Evolutionary conservation across 1,140 invertebrate genomes (phyloP), one percentile per base, ranked within the genome.

Genomic region (Hypsibius dujardini): DNA sequence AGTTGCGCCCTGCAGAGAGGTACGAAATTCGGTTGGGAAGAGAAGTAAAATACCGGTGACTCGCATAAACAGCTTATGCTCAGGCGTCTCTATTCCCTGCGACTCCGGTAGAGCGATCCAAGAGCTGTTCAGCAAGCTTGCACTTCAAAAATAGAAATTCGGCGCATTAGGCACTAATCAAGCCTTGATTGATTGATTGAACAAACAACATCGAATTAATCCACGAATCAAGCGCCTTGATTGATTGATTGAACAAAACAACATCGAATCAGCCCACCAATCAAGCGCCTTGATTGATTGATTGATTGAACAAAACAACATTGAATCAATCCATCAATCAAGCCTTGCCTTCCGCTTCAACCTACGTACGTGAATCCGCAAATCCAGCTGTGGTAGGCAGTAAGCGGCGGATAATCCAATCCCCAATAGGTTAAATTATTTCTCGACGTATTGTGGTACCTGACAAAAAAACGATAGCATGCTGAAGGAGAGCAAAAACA

Each of bases 351-450:
- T n/a, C n/a, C n/a, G n/a, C n/a, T 42, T 15, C 45, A 56, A 47
- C 14, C 59, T 67, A 60, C 75, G 74, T 73, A 82, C 81, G 93
- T 76, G 47, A 82, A 77, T 0, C 91, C 93, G 79, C 88, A 83
- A 0, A 91, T 47, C 70, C 86, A 87, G 79, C 92, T 98, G 80
- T 99, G 96, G 79, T 97, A 99, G 0, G 95, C 95, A 1, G 95
- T 97, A 3, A 99, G 79, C 1, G 95, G 96, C 0, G 96, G 96
- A 80, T 99, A 99, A 81, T 99, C 96, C 47, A 99, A 80, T 1
- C 96, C 96, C 96, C 96, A 99, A 77, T 99, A 99, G 70, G 86
- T 80, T 14, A 99, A 81, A 81, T 99, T 87, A 81, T 99, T 99
- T 69, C 88, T 80, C 1, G 86, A 86, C 1, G 86, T 85, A 79